Base-by-base conservation (phyloP, 1,140 invertebrate genomes). In the Aethina tumida region DNA sequence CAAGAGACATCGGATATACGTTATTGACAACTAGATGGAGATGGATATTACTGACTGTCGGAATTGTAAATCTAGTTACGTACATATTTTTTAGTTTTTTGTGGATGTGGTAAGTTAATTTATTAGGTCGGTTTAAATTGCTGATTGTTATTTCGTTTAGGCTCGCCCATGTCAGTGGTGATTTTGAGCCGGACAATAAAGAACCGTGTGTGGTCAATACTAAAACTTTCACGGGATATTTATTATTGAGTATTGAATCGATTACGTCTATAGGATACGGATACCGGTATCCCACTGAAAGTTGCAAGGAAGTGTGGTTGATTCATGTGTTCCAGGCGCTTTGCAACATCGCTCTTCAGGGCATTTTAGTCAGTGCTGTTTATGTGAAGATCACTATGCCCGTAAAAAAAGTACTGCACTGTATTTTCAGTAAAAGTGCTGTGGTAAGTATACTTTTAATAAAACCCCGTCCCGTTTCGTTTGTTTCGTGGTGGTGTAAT, bases 1-100 rank as follows among this genome's bases (percentile, higher is more conserved):
- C 73, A 52, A 53, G 70, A 27, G 74, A 77, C 52, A 62, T 72
- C 9, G 68, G 75, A 20, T 75, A 71, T 20, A 77, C 74, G 27
- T 58, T 76, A 41, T 67, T 77, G 49, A 69, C 74, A 45, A 65
- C 67, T 43, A 65, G 73, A 45, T 77, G 74, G 74, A 65, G 70
- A 5, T 75, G 71, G 50, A 66, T 74, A 31, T 52, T 75, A n/a
- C 53, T 68, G 2, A 48, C 72, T 33, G 67, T 75, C 52, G 45
- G 40, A 32, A 12, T 55, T 8, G 55, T 50, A 6, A 55, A 58
- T 27, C 44, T 47, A 13, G 35, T 40, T 4, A 48, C 43, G 24
- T 58, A 50, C 31, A 32, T 56, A 9, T 7, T 49, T 9, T 58
- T 56, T 25, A 50, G 50, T 15, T 34, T 34, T 10, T 22, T 53